These are phyloP conservation scores for Dryomyza anilis DNA, from an alignment of 2,888 invertebrate species.

Conservation along the genomic window DNA sequence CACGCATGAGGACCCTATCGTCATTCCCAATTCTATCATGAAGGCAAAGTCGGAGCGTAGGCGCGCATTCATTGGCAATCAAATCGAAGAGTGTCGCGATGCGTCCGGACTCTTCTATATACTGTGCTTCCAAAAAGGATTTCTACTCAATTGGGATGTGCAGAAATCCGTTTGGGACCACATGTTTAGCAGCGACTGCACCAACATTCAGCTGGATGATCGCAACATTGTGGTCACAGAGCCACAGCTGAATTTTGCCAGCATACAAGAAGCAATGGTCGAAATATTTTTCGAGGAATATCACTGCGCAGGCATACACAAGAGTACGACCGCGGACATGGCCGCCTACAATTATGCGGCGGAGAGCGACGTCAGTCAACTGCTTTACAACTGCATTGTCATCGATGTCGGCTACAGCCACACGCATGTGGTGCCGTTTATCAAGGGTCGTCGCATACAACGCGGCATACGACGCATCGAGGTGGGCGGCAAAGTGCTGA, in stretches of 20 bases:
- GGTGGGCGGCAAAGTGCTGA: conserved; percentile 94
- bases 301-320: conserved; percentile 81
- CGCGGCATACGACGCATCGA: conserved; percentile 83
- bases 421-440: conserved; percentile 91
- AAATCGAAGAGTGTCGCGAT: conserved; percentile 96
- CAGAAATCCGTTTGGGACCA: conserved; percentile 96
- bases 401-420: conserved; percentile 96
- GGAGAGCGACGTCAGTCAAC: conserved; percentile 64
- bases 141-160: conserved; percentile 91
- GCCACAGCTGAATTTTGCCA: conserved; percentile 90
- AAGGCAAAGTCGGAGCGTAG: conserved; percentile 97
- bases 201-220: conserved; percentile 77
- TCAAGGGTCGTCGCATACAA: conserved; percentile 74
- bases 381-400: conserved; percentile 70
- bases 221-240: conserved; percentile 88
- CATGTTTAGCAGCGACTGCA: conserved; percentile 85
- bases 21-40: conserved; percentile 94
- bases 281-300: conserved; percentile 99
- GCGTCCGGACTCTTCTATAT: conserved; percentile 93
- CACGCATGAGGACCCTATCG: conserved; percentile 70
- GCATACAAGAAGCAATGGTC: conserved; percentile 90
- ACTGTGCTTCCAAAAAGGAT: conserved; percentile 93
- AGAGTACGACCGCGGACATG: conserved; percentile 81
- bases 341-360: conserved; percentile 70
- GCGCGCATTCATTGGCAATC: conserved; percentile 89